These are phyloP conservation scores for Entomobrya proxima DNA, from an alignment of 2,888 invertebrate genomes.

Conservation along the genomic window DNA sequence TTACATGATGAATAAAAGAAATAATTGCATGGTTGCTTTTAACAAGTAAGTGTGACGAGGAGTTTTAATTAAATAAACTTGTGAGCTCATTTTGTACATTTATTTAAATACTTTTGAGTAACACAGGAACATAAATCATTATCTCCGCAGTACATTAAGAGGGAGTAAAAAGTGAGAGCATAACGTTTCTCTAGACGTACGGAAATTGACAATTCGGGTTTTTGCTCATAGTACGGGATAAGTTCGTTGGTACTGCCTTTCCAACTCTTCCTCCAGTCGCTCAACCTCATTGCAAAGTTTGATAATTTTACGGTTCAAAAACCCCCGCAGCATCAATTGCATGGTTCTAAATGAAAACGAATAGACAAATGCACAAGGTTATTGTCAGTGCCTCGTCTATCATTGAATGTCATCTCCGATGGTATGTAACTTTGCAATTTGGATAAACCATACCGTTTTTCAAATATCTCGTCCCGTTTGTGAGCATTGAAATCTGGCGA, in stretches of 20 bases:
- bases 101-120: no score
- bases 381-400: not conserved
- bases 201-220: no score
- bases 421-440: not conserved
- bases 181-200: no score
- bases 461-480: slow-evolving; percentile 19
- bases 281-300: slow-evolving; percentile 69
- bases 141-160: no score
- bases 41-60: no score
- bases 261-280: slow-evolving; percentile 71
- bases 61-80: no score
- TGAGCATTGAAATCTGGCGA: slow-evolving; percentile 31
- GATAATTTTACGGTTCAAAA: slow-evolving; percentile 69
- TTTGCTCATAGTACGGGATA: slow-evolving; percentile 68
- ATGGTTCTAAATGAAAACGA: slow-evolving; percentile 54
- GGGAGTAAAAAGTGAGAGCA: no score
- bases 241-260: slow-evolving; percentile 70
- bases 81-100: no score
- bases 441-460: slow-evolving; percentile 48
- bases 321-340: slow-evolving; percentile 69
- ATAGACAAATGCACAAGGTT: not conserved
- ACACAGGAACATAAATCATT: no score
- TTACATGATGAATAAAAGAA: no score
- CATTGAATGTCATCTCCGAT: no score
- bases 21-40: no score